These are phyloP conservation scores for Bergia puertoricense DNA, from an alignment of 92 coral and sea anemone species.

Conservation along the genomic window DNA sequence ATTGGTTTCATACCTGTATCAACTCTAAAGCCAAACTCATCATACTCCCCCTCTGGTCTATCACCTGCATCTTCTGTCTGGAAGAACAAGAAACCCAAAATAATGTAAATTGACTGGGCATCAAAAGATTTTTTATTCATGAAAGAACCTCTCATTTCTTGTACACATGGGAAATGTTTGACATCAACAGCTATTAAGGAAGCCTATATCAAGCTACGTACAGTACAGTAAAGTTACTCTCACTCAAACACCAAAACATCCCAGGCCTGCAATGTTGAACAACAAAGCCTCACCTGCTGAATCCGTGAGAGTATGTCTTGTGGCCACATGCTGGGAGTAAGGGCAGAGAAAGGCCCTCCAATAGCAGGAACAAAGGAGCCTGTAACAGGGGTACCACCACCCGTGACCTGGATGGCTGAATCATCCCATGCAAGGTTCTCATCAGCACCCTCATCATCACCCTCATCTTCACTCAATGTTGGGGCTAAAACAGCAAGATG, in stretches of 20 bases:
- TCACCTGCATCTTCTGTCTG: slow-evolving; percentile 99
- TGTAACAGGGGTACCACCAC: slow-evolving; percentile 86
- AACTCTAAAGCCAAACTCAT: slow-evolving; percentile 96
- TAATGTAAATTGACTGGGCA: no score
- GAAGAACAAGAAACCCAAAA: slow-evolving; percentile 1
- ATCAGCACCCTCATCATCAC: slow-evolving; percentile 81
- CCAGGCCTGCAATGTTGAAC: no score
- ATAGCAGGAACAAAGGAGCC: slow-evolving; percentile 98
- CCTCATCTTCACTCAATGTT: slow-evolving; percentile 86
- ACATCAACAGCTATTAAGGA: no score
- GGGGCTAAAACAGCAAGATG: slow-evolving; percentile 59
- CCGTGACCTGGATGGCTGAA: slow-evolving; percentile 88
- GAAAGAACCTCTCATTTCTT: no score
- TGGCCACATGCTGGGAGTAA: slow-evolving; percentile 99
- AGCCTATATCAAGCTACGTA: no score
- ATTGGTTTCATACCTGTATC: slow-evolving; percentile 73
- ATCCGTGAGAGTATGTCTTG: slow-evolving; percentile 97
- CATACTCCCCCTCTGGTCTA: slow-evolving; percentile 96
- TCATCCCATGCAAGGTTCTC: slow-evolving; percentile 97
- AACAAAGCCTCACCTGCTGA: slow-evolving; percentile 75
- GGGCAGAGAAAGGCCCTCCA: slow-evolving; percentile 99
- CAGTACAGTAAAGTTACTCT: no score
- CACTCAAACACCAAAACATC: not conserved
- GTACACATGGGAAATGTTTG: no score
- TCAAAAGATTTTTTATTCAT: no score